These are phyloP conservation scores for Pionites leucogaster DNA, from an alignment of 2,113 vertebrate genomes.

Conservation along the genomic window DNA sequence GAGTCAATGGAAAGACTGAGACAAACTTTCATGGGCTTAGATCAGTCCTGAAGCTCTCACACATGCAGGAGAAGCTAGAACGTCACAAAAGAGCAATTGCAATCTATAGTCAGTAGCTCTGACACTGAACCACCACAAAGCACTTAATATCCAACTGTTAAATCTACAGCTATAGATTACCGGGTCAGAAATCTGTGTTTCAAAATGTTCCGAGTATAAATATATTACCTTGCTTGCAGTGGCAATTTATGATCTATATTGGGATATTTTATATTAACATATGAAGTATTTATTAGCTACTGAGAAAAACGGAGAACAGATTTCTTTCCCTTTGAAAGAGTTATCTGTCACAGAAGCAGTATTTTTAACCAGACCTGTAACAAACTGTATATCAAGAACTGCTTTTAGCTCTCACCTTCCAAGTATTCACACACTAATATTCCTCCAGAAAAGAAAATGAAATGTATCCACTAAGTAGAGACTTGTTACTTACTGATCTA, in stretches of 20 bases:
- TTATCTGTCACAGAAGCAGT: not conserved
- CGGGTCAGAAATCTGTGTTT: not conserved
- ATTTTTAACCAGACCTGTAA: conserved; percentile 5
- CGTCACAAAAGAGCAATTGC: conserved; percentile 5
- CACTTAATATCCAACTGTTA: not conserved
- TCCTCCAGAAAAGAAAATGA: not conserved
- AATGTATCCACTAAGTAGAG: not conserved
- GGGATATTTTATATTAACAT: not conserved
- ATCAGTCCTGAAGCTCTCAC: not conserved
- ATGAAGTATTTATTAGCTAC: not conserved
- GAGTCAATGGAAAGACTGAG: not conserved
- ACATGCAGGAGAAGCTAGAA: not conserved
- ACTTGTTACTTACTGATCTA: not conserved
- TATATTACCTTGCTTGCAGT: not conserved
- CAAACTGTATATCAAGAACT: not conserved
- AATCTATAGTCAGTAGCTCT: conserved; percentile 1
- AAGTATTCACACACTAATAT: not conserved
- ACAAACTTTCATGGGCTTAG: not conserved
- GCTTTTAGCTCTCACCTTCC: not conserved
- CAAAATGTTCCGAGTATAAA: not conserved
- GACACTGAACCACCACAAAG: conserved; percentile 36
- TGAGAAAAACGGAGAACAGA: not conserved
- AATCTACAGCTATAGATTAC: not conserved
- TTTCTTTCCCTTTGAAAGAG: not conserved
- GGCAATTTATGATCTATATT: not conserved